phyloP scores from a whole-genome alignment of 2,888 invertebrate genomes.

The Amblyjoppa proteus region DNA sequence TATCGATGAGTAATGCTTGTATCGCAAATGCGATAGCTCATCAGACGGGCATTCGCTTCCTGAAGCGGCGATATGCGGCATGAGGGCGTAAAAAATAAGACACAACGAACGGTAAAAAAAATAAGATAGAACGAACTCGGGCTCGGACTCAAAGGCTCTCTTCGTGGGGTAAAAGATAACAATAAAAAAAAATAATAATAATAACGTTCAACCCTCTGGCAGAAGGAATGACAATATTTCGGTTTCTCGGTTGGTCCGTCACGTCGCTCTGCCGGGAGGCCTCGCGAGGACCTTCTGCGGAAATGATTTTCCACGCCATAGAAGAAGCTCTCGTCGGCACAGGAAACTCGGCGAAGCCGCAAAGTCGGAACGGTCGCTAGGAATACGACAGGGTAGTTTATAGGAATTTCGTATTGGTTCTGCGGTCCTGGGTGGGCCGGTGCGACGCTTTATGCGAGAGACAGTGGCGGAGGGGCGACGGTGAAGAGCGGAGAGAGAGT shows the following conservation, averaged over 20 bases:
- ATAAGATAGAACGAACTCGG: background rate
- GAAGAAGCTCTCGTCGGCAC: slow-evolving; percentile 35
- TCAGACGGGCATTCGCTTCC: slow-evolving; percentile 18
- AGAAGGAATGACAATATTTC: slow-evolving; percentile 52
- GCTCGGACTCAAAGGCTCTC: background rate
- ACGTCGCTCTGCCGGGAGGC: background rate
- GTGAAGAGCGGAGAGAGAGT: slow-evolving; percentile 16
- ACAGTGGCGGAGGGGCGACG: slow-evolving; percentile 20
- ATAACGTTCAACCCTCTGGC: slow-evolving; percentile 34
- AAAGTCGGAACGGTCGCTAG: slow-evolving; percentile 52
- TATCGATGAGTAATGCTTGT: slow-evolving; percentile 49
- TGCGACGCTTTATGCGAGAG: slow-evolving; percentile 41
- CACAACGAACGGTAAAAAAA: background rate
- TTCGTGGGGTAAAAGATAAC: background rate
- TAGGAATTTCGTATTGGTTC: slow-evolving; percentile 62
- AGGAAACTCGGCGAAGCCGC: slow-evolving; percentile 52
- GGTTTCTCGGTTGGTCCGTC: slow-evolving; percentile 36
- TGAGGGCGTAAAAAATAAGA: background rate
- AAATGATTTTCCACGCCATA: slow-evolving; percentile 67
- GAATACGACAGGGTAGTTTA: slow-evolving; percentile 57
- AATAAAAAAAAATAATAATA: slow-evolving; percentile 12
- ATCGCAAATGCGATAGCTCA: slow-evolving; percentile 29
- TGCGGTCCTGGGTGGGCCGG: slow-evolving; percentile 34
- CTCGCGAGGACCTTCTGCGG: slow-evolving; percentile 29
- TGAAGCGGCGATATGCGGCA: background rate